Conservation (phyloP, 1,140 invertebrate genomes). For the Drepana arcuata region DNA sequence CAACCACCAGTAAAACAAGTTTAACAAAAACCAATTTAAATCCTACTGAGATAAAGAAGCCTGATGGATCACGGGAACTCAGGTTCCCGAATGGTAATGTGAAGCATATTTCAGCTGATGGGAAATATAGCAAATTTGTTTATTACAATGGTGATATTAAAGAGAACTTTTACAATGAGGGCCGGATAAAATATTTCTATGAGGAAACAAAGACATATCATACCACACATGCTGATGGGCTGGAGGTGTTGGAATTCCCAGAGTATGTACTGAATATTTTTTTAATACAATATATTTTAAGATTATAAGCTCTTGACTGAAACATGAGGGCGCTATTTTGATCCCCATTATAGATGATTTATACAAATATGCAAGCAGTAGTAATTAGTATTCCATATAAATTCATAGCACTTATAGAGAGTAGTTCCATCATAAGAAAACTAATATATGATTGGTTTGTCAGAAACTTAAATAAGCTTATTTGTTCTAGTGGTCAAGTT, state of each 20-base stretch:
- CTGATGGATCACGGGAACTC: slow-evolving; percentile 79
- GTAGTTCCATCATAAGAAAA: no score
- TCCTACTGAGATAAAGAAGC: slow-evolving; percentile 47
- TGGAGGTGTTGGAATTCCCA: slow-evolving; percentile 88
- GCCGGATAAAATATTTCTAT: slow-evolving; percentile 89
- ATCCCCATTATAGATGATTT: no score
- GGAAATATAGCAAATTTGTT: slow-evolving; percentile 80
- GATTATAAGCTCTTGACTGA: no score
- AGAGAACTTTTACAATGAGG: slow-evolving; percentile 82
- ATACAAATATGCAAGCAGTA: no score
- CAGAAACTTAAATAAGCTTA: no score
- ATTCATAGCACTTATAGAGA: no score
- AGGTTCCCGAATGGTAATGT: slow-evolving; percentile 88
- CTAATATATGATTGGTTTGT: no score
- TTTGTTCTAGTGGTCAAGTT: slow-evolving; percentile 81
- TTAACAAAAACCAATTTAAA: slow-evolving; percentile 49
- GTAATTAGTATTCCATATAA: no score
- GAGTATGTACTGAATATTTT: no score
- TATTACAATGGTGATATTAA: slow-evolving; percentile 95
- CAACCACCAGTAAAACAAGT: slow-evolving; percentile 36
- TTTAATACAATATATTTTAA: no score
- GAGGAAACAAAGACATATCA: slow-evolving; percentile 86
- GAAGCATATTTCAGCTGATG: slow-evolving; percentile 86
- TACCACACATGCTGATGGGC: slow-evolving; percentile 87
- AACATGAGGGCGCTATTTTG: no score